phyloP scores from a whole-genome alignment of 1,140 invertebrate genomes.

The Dinoponera quadriceps region DNA sequence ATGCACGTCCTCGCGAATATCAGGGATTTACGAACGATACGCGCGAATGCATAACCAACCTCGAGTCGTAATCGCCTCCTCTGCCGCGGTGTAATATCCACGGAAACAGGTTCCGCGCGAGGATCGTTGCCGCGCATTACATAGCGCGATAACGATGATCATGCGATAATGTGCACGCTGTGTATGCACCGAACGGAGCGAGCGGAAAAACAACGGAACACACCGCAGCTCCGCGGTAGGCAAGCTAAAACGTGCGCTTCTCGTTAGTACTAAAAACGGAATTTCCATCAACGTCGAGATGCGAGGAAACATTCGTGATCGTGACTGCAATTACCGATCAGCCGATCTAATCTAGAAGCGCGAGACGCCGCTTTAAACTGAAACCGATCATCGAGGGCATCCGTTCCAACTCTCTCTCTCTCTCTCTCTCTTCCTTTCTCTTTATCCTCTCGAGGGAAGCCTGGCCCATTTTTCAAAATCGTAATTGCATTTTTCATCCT shows the following conservation, averaged over 20 bases:
- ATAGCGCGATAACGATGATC: conserved; percentile 54
- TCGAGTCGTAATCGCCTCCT: too few species aligned
- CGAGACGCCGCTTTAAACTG: conserved; percentile 55
- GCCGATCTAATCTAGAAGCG: conserved; percentile 59
- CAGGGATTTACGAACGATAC: too few species aligned
- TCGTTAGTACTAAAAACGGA: background rate
- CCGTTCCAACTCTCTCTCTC: conserved; percentile 59
- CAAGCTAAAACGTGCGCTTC: background rate
- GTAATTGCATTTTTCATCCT: conserved; percentile 84
- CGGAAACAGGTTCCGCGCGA: conserved; percentile 57
- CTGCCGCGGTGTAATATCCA: conserved; percentile 17
- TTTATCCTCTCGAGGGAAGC: conserved; percentile 45
- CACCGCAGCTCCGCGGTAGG: too few species aligned
- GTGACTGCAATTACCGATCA: conserved; percentile 23
- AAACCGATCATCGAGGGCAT: conserved; percentile 62
- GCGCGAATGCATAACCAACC: too few species aligned
- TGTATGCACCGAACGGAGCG: conserved; percentile 16
- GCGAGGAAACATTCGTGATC: background rate
- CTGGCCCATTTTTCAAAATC: conserved; percentile 84
- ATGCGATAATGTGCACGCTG: conserved; percentile 40
- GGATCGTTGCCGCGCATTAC: conserved; percentile 50
- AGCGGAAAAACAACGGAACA: background rate
- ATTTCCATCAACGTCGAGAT: background rate
- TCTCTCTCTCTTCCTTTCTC: too few species aligned
- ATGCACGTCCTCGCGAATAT: too few species aligned